Evolutionary conservation across 2,888 invertebrate species (phyloP), one percentile per base, ranked within the genome.

Genomic region (Saturnia pavonia): DNA sequence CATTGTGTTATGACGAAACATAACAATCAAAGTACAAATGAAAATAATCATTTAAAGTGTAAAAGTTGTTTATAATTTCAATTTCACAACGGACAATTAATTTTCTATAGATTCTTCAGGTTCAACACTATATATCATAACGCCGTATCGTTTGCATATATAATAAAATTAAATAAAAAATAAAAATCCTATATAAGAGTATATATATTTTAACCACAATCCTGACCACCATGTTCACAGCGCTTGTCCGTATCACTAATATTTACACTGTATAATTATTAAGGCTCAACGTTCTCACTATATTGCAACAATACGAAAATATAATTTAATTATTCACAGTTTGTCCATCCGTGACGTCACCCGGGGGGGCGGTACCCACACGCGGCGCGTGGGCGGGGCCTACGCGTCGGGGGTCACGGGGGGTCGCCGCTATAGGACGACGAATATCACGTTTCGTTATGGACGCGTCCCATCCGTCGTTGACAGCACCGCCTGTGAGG

Each of bases 241-340:
- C 90, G 79, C 89, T 72, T 78, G 74, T 78, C 83, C 79, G 75
- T 78, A 90, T 91, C 78, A 77, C 89, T 91, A 90, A 76, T 92
- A 92, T 93, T 78, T 92, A 92, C 92, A 92, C 85, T 85, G 82
- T 87, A 87, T 82, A 87, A 86, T 88, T 88, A 89, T 86, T 92
- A 92, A 92, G 92, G 92, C 92, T 91, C 83, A 82, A 65, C 65
- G 22, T 65, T 65, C 65, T 65, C 65, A 85, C 85, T 84, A 89
- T 43, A 70, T 67, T 67, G 66, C 66, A 54, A 70, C 66, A 11
- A 70, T 66, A 70, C 65, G 48, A 67, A 70, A 57, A 54, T 66
- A 66, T 70, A 70, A 66, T 70, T 66, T 70, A 67, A 66, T 43
- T 67, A 66, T 69, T 65, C 70, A 67, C 67, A 67, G 42, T 66